Evolutionary conservation across 2,797 vertebrate species (phyloP), one percentile per base, ranked within the genome.

Genomic region (Schizopygopsis pylzovi): DNA sequence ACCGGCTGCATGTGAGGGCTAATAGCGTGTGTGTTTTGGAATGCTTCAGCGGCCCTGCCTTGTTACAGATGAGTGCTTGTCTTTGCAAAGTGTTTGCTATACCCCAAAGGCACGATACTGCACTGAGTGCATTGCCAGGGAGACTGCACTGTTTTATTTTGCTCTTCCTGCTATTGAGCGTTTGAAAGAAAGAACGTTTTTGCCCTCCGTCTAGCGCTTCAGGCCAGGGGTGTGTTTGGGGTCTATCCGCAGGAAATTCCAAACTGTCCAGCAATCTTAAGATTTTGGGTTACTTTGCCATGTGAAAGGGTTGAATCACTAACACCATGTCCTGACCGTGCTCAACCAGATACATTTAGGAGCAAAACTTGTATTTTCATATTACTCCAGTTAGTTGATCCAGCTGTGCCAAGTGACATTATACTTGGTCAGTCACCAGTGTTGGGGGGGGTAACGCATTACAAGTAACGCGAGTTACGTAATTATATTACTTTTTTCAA

Each of bases 141-240:
- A 89, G 15, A 67, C 33, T 67, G 63, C 25, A 11, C 76, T 92
- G 90, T 90, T 94, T 92, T 87, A 87, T 90, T 91, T 92, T 90
- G 89, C 81, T 90, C 86, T 93, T 94, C 92, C 88, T 79, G 90
- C 85, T 90, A 91, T 93, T 93, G 88, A 94, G 91, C 89, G n/a
- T 78, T 78, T n/a, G 86, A 20, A 86, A 91, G 87, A 88, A 13
- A 39, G 70, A 79, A 68, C 80, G 47, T 90, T 90, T 90, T 88
- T 63, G 83, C 84, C 82, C 49, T 82, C 54, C 86, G 37, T 45
- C n/a, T 28, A 15, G 41, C 12, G 18, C 68, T 49, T 37, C 52
- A 37, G 15, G 37, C 33, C 65, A 16, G 47, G 4, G 12, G 6
- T 76, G 25, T 82, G 63, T 15, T 56, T 68, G 71, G 56, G 12